Percentiles rank a stretch among this genome's conserved stretches.
Conservation (phyloP, 2,797 vertebrate species). For the Ctenochaetus hawaiiensis region DNA sequence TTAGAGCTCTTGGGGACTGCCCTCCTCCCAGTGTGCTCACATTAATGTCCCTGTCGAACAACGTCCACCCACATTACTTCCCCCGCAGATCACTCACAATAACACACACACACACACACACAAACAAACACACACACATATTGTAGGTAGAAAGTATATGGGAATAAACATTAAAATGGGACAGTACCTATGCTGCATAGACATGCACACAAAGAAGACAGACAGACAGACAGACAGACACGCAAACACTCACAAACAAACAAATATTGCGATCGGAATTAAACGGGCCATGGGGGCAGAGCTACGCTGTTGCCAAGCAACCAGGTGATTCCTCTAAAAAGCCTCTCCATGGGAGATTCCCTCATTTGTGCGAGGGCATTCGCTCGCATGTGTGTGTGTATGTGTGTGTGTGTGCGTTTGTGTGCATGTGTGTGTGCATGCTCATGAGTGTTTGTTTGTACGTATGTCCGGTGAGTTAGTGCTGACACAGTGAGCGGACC, state of each 20-base stretch:
- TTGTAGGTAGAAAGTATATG: constrained; percentile 2
- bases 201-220: background rate
- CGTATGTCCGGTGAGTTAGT: constrained; percentile 59
- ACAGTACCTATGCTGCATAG: constrained; percentile 6
- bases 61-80: constrained; percentile 76
- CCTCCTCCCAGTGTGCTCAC: constrained; percentile 42
- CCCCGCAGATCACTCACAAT: constrained; percentile 64
- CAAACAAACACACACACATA: constrained; percentile 20
- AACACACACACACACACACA: constrained; percentile 29
- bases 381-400: constrained; percentile 26
- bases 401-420: constrained; percentile 18
- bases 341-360: constrained; percentile 84
- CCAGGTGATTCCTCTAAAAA: constrained; percentile 87
- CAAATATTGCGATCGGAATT: constrained; percentile 76
- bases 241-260: constrained; percentile 43
- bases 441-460: constrained; percentile 21
- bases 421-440: constrained; percentile 25
- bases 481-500: constrained; percentile 67
- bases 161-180: constrained; percentile 24
- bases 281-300: constrained; percentile 72
- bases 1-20: constrained; percentile 48
- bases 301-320: constrained; percentile 86
- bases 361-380: constrained; percentile 76
- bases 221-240: constrained; percentile 25
- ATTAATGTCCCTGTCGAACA: constrained; percentile 74